phyloP scores from a whole-genome alignment of 2,888 invertebrate genomes.

The Drosophila atripex region DNA sequence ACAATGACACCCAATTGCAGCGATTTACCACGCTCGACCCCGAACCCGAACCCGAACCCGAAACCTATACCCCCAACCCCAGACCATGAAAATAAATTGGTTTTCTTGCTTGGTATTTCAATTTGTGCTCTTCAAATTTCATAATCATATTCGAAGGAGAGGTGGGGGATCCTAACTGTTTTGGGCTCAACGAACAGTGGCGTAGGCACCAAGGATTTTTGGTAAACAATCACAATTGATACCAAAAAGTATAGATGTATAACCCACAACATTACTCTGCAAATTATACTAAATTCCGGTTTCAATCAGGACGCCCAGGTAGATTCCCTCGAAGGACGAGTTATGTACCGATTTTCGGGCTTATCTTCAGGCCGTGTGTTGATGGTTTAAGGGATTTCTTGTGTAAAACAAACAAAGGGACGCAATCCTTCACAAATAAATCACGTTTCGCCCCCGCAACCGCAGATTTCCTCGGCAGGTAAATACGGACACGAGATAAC shows the following conservation, averaged over 20 bases:
- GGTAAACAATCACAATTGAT: background rate
- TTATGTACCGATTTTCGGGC: slow-evolving; percentile 51
- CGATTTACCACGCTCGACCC: slow-evolving; percentile 39
- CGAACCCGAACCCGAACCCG: slow-evolving; percentile 6
- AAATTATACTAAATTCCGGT: background rate
- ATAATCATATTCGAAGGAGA: slow-evolving; percentile 38
- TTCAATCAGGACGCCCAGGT: slow-evolving; percentile 17
- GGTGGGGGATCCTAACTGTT: background rate
- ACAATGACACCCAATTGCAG: slow-evolving; percentile 36
- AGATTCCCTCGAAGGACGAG: slow-evolving; percentile 59
- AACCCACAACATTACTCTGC: background rate
- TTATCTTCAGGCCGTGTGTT: slow-evolving; percentile 60
- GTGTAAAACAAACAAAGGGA: slow-evolving; percentile 66
- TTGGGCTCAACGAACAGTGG: background rate
- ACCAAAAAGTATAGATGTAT: background rate
- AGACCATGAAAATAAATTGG: slow-evolving; percentile 61
- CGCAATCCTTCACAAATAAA: slow-evolving; percentile 71
- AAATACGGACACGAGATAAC: slow-evolving; percentile 18
- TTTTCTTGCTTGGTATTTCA: slow-evolving; percentile 73
- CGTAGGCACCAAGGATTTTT: background rate
- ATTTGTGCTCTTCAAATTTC: slow-evolving; percentile 65
- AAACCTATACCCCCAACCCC: slow-evolving; percentile 7
- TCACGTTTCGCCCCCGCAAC: slow-evolving; percentile 47
- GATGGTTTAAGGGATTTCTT: slow-evolving; percentile 66
- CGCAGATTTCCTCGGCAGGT: slow-evolving; percentile 32